Evolutionary conservation across 2,113 vertebrate species (phyloP).

Genomic region (Burhinus bistriatus): DNA sequence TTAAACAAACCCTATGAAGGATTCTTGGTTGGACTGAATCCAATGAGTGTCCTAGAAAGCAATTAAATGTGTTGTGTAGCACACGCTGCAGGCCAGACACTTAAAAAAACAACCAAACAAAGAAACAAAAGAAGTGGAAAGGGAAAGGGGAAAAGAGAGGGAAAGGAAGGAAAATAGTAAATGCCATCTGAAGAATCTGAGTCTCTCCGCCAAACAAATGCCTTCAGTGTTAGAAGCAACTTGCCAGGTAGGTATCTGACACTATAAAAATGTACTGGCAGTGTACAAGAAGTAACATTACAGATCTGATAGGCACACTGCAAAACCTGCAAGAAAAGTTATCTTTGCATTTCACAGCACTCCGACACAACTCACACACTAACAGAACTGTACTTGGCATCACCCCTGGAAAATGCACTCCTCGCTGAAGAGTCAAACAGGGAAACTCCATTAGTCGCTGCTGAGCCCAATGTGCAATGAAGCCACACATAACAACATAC

Average conservation of each 20-base stretch:
- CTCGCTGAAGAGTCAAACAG: background rate
- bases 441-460: background rate
- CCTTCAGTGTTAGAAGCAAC: background rate
- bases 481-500: fast-evolving
- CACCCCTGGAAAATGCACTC: background rate
- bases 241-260: background rate
- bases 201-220: background rate
- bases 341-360: background rate
- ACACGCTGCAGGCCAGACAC: fast-evolving
- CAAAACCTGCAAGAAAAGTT: background rate
- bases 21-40: background rate
- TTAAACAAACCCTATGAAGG: background rate
- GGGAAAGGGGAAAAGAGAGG: background rate
- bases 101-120: background rate
- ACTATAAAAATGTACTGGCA: background rate
- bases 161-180: background rate
- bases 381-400: background rate
- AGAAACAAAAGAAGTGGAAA: background rate
- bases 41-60: background rate
- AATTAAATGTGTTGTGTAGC: background rate
- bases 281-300: background rate
- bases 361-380: background rate
- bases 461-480: background rate
- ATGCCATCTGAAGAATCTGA: background rate
- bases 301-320: background rate